Conservation (phyloP, 2,888 invertebrate species). For the Cenopis cana region DNA sequence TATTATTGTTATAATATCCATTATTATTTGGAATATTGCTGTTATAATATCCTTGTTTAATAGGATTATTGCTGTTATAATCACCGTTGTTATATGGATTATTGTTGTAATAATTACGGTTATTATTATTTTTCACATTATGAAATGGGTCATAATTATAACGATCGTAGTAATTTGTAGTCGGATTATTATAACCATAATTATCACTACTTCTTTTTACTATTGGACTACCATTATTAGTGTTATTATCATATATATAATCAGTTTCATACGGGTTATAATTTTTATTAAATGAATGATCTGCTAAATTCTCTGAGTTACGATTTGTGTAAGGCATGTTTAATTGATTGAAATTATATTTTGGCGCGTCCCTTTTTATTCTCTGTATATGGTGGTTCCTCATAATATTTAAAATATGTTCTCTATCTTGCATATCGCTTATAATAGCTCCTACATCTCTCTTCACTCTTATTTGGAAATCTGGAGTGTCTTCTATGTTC, state of each 20-base stretch:
- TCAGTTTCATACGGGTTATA: slow-evolving; percentile 23
- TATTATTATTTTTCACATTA: slow-evolving; percentile 19
- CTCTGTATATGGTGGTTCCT: slow-evolving; percentile 11
- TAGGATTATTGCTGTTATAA: slow-evolving; percentile 30
- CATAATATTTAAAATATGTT: slow-evolving; percentile 11
- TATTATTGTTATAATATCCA: slow-evolving; percentile 40
- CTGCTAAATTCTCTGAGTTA: slow-evolving; percentile 12
- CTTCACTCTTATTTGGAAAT: slow-evolving; percentile 49
- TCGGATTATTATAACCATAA: slow-evolving; percentile 10
- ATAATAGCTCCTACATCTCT: slow-evolving; percentile 44
- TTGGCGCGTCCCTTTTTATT: slow-evolving; percentile 4
- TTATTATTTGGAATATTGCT: slow-evolving; percentile 36
- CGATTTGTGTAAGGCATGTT: slow-evolving; percentile 19
- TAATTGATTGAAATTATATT: slow-evolving; percentile 35
- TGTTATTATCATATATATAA: slow-evolving; percentile 7
- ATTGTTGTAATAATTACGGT: background rate
- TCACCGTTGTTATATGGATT: slow-evolving; percentile 5
- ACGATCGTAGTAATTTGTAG: slow-evolving; percentile 2
- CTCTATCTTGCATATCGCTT: background rate
- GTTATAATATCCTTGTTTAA: background rate
- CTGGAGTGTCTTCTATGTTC: slow-evolving; percentile 46
- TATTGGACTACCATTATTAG: slow-evolving; percentile 5
- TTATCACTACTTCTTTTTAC: slow-evolving; percentile 24
- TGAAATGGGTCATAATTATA: slow-evolving; percentile 24
- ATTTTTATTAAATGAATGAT: slow-evolving; percentile 5